A percentile compares a stretch with the other conserved stretches of the same genome.
These are phyloP conservation scores for Quadriops clusia DNA, from an alignment of 2,888 invertebrate genomes.

Conservation along the genomic window DNA sequence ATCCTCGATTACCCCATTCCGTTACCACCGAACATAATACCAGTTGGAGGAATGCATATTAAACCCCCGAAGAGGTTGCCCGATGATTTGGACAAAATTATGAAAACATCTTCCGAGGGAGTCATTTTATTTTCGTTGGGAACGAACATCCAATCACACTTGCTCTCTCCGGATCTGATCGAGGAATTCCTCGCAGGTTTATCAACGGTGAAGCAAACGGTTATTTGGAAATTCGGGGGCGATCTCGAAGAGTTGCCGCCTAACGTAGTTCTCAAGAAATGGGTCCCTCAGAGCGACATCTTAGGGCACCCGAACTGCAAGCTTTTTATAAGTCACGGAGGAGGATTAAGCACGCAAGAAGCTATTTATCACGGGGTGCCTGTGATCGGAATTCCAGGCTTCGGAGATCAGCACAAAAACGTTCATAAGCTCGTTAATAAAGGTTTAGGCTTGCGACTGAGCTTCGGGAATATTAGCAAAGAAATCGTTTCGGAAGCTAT, in stretches of 20 bases:
- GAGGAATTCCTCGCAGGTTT: constrained; percentile 25
- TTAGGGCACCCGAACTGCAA: constrained; percentile 23
- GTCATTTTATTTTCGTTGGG: constrained; percentile 32
- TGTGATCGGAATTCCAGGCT: constrained; percentile 25
- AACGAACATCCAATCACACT: constrained; percentile 22
- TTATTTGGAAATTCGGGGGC: constrained; percentile 30
- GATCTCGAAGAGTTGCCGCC: constrained; percentile 24
- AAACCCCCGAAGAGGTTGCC: constrained; percentile 22
- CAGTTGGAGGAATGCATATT: constrained; percentile 30
- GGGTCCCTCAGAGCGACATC: constrained; percentile 33
- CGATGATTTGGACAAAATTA: constrained; percentile 17
- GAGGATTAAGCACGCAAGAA: constrained; percentile 24
- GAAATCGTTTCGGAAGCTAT: constrained; percentile 18
- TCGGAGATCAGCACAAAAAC: constrained; percentile 26
- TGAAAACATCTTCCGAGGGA: constrained; percentile 25
- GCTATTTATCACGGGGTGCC: constrained; percentile 21
- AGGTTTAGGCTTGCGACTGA: constrained; percentile 19
- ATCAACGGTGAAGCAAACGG: constrained; percentile 25
- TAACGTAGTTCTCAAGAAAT: constrained; percentile 29
- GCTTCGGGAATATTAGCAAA: constrained; percentile 17
- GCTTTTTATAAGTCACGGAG: constrained; percentile 22
- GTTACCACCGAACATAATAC: constrained; percentile 30
- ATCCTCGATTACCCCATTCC: constrained; percentile 24
- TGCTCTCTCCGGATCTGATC: constrained; percentile 18
- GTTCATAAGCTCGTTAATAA: constrained; percentile 21